Evolutionary conservation across 2,797 vertebrate species (phyloP).

Genomic region (Gephyroberyx darwinii): DNA sequence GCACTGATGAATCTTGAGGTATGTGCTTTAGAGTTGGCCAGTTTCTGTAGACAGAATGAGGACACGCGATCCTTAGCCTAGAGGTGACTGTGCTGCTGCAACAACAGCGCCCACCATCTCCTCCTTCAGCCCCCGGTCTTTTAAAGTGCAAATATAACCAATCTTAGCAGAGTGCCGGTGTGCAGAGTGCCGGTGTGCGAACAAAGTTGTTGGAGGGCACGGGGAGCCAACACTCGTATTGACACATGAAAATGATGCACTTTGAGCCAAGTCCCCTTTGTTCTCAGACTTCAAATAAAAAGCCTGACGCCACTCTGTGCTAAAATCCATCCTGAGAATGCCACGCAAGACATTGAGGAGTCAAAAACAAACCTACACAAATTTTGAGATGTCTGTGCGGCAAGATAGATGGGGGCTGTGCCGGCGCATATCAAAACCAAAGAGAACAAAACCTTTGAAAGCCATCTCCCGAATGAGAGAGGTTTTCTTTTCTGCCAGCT

Average conservation of each 20-base stretch:
- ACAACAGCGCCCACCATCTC: slow-evolving; percentile 6
- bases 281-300: slow-evolving; percentile 49
- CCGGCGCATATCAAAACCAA: background rate
- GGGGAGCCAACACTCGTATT: slow-evolving; percentile 2
- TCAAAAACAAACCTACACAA: slow-evolving; percentile 10
- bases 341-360: slow-evolving; percentile 9
- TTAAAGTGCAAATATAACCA: slow-evolving; percentile 25
- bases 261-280: slow-evolving; percentile 40
- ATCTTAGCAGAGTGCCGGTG: background rate
- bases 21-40: slow-evolving; percentile 94
- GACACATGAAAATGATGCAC: slow-evolving; percentile 14
- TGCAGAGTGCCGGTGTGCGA: slow-evolving; percentile 8
- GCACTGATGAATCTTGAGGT: slow-evolving; percentile 96
- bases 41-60: slow-evolving; percentile 68
- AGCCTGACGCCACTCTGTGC: background rate
- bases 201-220: slow-evolving; percentile 22
- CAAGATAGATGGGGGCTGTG: background rate
- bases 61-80: background rate
- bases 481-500: slow-evolving; percentile 10
- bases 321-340: slow-evolving; percentile 20
- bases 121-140: background rate
- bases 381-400: background rate
- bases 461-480: background rate
- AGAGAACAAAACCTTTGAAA: slow-evolving; percentile 14
- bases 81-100: slow-evolving; percentile 5